A percentile compares a stretch with the other conserved stretches of the same genome.
These are phyloP conservation scores for Ophioninae sp. DNA, from an alignment of 2,888 invertebrate genomes.

Conservation along the genomic window DNA sequence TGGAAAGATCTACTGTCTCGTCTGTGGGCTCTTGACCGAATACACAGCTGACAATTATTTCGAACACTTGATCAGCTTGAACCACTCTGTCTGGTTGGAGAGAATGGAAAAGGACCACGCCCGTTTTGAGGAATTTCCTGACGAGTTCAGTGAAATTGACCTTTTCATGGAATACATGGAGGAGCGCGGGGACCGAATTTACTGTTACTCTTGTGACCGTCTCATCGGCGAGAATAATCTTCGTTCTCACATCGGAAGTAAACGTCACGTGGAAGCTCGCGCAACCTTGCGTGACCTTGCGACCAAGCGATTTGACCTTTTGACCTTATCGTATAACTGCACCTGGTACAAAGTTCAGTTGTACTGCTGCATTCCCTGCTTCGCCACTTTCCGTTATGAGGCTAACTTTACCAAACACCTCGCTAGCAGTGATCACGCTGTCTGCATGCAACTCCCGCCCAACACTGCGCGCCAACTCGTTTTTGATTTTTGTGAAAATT, in stretches of 20 bases:
- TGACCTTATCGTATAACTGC: conserved; percentile 2
- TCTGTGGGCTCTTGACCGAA: conserved; percentile 63
- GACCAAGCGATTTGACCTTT: background rate
- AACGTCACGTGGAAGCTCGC: conserved; percentile 15
- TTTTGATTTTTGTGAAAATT: conserved; percentile 50
- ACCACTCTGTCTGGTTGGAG: conserved; percentile 64
- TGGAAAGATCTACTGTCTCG: conserved; percentile 63
- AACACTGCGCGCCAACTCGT: conserved; percentile 3
- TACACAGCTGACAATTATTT: conserved; percentile 62
- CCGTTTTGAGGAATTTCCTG: conserved; percentile 55
- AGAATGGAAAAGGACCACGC: conserved; percentile 58
- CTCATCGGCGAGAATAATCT: conserved; percentile 50
- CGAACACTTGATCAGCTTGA: conserved; percentile 66
- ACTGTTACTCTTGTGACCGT: conserved; percentile 56
- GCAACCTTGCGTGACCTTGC: background rate
- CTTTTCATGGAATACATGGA: conserved; percentile 64
- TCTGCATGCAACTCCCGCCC: background rate
- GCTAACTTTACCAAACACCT: conserved; percentile 1
- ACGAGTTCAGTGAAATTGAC: conserved; percentile 65
- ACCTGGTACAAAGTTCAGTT: conserved; percentile 7
- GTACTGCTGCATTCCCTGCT: conserved; percentile 12
- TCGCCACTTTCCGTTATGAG: background rate
- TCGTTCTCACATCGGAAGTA: conserved; percentile 18
- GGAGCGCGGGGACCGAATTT: conserved; percentile 55
- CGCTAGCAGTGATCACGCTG: background rate